These are phyloP conservation scores for Lycaon pictus DNA, from an alignment of 2,113 vertebrate species.

Conservation along the genomic window DNA sequence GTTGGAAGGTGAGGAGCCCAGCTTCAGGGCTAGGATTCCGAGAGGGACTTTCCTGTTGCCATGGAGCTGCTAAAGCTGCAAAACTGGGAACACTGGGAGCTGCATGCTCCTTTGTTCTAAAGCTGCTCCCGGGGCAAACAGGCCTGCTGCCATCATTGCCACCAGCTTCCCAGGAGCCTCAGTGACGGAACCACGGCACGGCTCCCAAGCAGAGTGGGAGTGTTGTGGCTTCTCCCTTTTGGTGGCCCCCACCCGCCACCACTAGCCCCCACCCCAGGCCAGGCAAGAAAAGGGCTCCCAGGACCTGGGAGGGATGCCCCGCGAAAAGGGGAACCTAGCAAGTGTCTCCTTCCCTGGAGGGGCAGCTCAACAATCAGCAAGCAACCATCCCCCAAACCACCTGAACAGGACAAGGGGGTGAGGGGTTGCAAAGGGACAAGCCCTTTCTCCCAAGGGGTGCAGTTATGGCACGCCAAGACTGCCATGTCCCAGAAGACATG, in stretches of 20 bases:
- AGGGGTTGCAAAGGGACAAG: neutral
- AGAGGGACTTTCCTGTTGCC: neutral
- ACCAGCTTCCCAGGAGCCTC: neutral
- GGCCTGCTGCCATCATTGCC: neutral
- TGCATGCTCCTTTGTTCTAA: neutral
- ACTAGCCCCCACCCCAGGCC: neutral
- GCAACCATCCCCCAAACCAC: neutral
- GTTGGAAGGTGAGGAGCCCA: neutral
- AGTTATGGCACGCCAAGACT: too few species aligned
- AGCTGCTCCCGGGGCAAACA: neutral
- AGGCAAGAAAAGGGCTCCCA: neutral
- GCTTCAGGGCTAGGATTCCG: neutral
- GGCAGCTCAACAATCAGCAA: neutral
- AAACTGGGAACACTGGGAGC: neutral
- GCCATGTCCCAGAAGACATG: too few species aligned
- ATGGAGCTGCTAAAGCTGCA: neutral
- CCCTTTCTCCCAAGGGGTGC: neutral
- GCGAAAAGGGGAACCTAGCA: neutral
- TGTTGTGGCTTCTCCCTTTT: neutral
- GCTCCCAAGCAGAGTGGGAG: neutral
- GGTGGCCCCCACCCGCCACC: neutral
- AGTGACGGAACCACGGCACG: rapidly evolving
- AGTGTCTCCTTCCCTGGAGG: neutral
- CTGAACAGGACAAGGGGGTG: neutral
- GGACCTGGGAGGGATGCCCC: neutral